Conservation (phyloP, 2,888 invertebrate species). For the Ashinkailepas kermadecensis region DNA sequence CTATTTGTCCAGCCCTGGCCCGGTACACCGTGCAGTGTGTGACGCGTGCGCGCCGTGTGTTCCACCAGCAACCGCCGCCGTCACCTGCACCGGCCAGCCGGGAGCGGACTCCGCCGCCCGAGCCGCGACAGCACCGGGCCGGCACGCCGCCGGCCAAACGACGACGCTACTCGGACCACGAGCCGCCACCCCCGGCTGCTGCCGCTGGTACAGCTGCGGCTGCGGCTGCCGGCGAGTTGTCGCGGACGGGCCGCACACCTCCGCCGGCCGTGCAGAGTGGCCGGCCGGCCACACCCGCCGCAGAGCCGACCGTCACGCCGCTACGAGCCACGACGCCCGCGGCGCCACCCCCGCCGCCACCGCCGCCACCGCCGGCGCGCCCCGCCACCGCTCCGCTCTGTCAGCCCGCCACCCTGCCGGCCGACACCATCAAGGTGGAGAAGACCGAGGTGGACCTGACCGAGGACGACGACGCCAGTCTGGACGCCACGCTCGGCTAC, state of each 20-base stretch:
- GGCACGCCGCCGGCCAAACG: not conserved
- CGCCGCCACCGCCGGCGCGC: not conserved
- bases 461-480: not conserved
- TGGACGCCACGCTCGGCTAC: constrained; percentile 15
- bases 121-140: not conserved
- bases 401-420: too few relatives aligned
- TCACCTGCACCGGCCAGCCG: not conserved
- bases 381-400: not conserved
- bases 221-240: too few relatives aligned
- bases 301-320: too few relatives aligned
- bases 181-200: not conserved
- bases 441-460: not conserved
- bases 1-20: too few relatives aligned
- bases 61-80: not conserved
- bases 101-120: not conserved
- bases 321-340: too few relatives aligned
- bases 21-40: too few relatives aligned
- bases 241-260: too few relatives aligned
- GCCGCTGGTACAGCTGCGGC: not conserved
- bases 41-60: not conserved
- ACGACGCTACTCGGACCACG: not conserved
- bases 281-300: too few relatives aligned
- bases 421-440: not conserved
- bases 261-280: too few relatives aligned
- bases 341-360: not conserved